Conservation (phyloP, 1,140 invertebrate species). For the Drosophila rhopaloa region DNA sequence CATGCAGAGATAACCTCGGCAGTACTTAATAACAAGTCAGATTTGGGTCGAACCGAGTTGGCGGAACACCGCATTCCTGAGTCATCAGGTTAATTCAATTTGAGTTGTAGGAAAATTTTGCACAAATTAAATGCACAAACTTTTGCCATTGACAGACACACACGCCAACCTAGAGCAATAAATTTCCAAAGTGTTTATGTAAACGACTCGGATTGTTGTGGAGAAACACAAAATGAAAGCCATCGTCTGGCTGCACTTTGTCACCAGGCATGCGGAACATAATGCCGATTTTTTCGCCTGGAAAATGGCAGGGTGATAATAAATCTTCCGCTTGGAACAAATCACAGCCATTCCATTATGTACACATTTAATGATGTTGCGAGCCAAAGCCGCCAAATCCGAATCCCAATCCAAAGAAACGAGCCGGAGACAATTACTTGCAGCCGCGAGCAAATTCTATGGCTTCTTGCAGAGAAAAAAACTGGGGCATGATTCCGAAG, state of each 20-base stretch:
- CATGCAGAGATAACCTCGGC: too few species aligned
- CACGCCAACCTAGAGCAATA: conserved; percentile 50
- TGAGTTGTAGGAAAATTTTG: conserved; percentile 76
- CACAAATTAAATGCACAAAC: conserved; percentile 78
- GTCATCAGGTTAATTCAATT: conserved; percentile 78
- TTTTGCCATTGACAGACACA: conserved; percentile 70
- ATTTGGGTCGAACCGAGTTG: conserved; percentile 11
- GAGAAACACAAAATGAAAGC: conserved; percentile 23
- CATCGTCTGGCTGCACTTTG: conserved; percentile 73
- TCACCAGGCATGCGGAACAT: conserved; percentile 73
- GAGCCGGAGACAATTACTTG: conserved; percentile 79
- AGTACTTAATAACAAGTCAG: not conserved
- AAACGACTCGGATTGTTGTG: conserved; percentile 73
- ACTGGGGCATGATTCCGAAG: not conserved
- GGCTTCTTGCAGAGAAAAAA: conserved; percentile 36
- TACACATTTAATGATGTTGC: conserved; percentile 79
- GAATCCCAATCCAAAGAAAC: conserved; percentile 55
- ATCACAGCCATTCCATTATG: conserved; percentile 81
- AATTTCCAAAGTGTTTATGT: conserved; percentile 74
- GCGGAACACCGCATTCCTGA: conserved; percentile 29
- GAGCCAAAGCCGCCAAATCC: conserved; percentile 45
- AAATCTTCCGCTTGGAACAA: conserved; percentile 75
- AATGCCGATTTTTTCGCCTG: conserved; percentile 78
- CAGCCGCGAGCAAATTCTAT: conserved; percentile 75
- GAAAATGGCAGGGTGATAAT: conserved; percentile 74